Percentiles rank a stretch among this genome's conserved stretches.
These are phyloP conservation scores for Portevinia maculata DNA, from an alignment of 2,888 invertebrate species.

Conservation along the genomic window DNA sequence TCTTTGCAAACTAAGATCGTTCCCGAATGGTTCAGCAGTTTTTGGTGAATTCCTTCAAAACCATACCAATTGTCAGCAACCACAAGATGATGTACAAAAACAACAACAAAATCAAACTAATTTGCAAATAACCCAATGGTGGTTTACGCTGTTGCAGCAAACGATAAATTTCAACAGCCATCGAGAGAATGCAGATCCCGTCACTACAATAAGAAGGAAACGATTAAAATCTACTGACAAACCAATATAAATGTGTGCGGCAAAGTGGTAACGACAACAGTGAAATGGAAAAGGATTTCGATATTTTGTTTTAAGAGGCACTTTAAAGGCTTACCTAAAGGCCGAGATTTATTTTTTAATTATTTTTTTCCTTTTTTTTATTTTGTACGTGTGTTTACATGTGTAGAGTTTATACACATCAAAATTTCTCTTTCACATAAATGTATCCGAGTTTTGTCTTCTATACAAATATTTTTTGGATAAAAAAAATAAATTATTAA, in stretches of 20 bases:
- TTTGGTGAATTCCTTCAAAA: slow-evolving; percentile 65
- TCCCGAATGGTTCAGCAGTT: slow-evolving; percentile 66
- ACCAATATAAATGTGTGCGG: slow-evolving; percentile 7
- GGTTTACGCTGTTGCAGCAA: slow-evolving; percentile 81
- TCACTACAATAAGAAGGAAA: slow-evolving; percentile 48
- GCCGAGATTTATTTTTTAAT: too few species aligned
- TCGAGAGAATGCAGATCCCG: slow-evolving; percentile 32
- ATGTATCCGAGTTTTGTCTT: slow-evolving; percentile 8
- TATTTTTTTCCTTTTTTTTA: slow-evolving; percentile 22
- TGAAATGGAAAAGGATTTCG: slow-evolving; percentile 19
- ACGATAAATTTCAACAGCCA: slow-evolving; percentile 77
- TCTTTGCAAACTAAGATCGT: slow-evolving; percentile 49
- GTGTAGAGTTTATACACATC: slow-evolving; percentile 20
- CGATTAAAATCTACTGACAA: slow-evolving; percentile 52
- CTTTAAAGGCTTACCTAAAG: slow-evolving; percentile 6
- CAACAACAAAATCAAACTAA: slow-evolving; percentile 74
- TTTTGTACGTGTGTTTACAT: slow-evolving; percentile 44
- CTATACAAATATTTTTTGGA: slow-evolving; percentile 11
- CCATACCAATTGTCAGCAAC: slow-evolving; percentile 37
- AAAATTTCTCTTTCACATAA: slow-evolving; percentile 10
- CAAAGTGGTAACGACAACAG: slow-evolving; percentile 13
- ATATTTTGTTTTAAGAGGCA: slow-evolving; percentile 8
- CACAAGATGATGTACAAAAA: slow-evolving; percentile 34
- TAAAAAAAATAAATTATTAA: slow-evolving; percentile 28
- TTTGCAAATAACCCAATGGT: slow-evolving; percentile 80